Evolutionary conservation across 2,113 vertebrate genomes (phyloP).

Genomic region (Notothenia rossii): DNA sequence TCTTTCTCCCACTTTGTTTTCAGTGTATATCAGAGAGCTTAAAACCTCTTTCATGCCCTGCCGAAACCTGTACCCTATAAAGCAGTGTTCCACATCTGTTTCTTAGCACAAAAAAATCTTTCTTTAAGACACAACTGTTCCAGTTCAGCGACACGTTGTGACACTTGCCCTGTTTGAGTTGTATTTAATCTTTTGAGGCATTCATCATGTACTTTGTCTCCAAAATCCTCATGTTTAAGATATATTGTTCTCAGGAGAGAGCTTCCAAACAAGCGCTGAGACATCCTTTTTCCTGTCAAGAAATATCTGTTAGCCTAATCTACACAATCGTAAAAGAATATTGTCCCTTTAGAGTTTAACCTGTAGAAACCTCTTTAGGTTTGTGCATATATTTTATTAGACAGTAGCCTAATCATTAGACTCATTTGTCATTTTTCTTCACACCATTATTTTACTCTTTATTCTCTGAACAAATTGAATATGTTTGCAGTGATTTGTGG

Average conservation of each 20-base stretch:
- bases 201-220: conserved; percentile 52
- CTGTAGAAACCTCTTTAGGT: neutral
- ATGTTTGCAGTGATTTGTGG: neutral
- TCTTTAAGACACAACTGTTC: conserved; percentile 44
- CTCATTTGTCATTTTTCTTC: neutral
- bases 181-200: conserved; percentile 59
- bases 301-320: conserved; percentile 61
- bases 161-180: conserved; percentile 47
- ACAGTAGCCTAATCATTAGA: neutral
- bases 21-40: conserved; percentile 72
- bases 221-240: conserved; percentile 54
- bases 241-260: conserved; percentile 60
- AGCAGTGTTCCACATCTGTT: conserved; percentile 77
- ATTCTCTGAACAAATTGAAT: neutral
- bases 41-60: conserved; percentile 74
- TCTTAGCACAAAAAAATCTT: conserved; percentile 56
- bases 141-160: conserved; percentile 37
- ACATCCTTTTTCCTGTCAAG: conserved; percentile 61
- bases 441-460: neutral
- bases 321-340: conserved; percentile 36
- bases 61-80: conserved; percentile 75
- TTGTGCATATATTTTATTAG: conserved; percentile 13
- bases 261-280: conserved; percentile 36
- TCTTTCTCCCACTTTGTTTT: conserved; percentile 75
- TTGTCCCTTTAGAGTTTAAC: conserved; percentile 21